These are phyloP conservation scores for Orycteropus afer DNA, from an alignment of 2,113 vertebrate genomes.

Conservation along the genomic window DNA sequence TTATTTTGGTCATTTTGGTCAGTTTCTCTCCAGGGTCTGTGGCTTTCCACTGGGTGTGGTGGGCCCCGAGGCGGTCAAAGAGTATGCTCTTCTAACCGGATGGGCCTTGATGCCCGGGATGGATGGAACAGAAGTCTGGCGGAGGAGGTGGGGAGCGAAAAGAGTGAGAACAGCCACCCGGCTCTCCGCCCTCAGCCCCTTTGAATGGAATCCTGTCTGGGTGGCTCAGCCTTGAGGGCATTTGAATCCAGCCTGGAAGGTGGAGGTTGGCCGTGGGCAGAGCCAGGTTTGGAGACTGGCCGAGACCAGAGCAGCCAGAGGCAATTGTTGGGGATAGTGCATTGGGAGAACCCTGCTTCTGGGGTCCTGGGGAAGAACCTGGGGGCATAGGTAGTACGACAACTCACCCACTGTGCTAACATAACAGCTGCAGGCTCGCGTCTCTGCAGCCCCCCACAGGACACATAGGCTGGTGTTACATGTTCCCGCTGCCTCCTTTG, in stretches of 20 bases:
- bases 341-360: not conserved
- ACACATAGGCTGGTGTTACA: not conserved
- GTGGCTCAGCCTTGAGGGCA: not conserved
- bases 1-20: too few species aligned
- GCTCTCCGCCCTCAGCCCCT: not conserved
- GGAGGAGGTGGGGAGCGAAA: not conserved
- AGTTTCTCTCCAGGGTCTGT: slow-evolving; percentile 21
- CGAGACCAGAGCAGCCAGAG: not conserved
- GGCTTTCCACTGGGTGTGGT: slow-evolving; percentile 48
- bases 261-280: not conserved
- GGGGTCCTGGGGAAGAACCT: not conserved
- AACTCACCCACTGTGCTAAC: not conserved
- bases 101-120: not conserved
- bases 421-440: not conserved
- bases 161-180: not conserved
- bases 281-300: not conserved
- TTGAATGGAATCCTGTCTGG: not conserved
- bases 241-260: not conserved
- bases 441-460: not conserved
- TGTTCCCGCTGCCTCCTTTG: rapidly evolving
- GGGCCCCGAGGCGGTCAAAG: slow-evolving; percentile 6
- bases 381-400: rapidly evolving
- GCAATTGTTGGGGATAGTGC: not conserved
- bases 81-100: not conserved
- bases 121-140: slow-evolving; percentile 67